Evolutionary conservation across 2,888 invertebrate genomes (phyloP).

Genomic region (Mystacides longicornis): DNA sequence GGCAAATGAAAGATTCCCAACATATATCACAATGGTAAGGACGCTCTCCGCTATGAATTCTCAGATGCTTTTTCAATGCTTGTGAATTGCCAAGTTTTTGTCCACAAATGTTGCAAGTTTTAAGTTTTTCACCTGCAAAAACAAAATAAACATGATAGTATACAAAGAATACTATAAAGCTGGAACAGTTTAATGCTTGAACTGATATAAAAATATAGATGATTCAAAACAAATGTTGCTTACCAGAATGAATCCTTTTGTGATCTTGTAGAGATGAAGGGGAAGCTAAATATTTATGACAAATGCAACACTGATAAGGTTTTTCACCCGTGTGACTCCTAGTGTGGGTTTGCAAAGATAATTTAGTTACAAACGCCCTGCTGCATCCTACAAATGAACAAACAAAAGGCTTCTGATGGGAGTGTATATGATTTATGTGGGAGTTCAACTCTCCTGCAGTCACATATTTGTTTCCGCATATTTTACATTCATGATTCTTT

Average conservation of each 20-base stretch:
- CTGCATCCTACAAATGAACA: conserved; percentile 25
- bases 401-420: conserved; percentile 23
- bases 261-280: conserved; percentile 26
- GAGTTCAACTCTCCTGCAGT: conserved; percentile 27
- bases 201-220: neutral
- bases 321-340: conserved; percentile 26
- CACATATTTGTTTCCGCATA: conserved; percentile 27
- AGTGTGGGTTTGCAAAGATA: conserved; percentile 25
- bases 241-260: conserved; percentile 26
- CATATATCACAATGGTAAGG: conserved; percentile 23
- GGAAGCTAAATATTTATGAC: conserved; percentile 25
- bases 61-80: conserved; percentile 25
- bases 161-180: neutral
- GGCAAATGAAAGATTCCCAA: conserved; percentile 21
- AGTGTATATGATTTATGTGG: conserved; percentile 27
- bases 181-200: neutral
- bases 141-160: neutral
- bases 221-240: neutral
- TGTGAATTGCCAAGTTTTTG: conserved; percentile 20
- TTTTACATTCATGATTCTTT: conserved; percentile 26
- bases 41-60: conserved; percentile 25
- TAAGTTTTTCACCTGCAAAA: conserved; percentile 22
- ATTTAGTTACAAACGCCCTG: conserved; percentile 25
- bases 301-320: conserved; percentile 23
- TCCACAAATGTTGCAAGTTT: conserved; percentile 22